A percentile compares a stretch with the other conserved stretches of the same genome.
phyloP scores from a whole-genome alignment of 1,140 invertebrate species.

The Heliconius congener region DNA sequence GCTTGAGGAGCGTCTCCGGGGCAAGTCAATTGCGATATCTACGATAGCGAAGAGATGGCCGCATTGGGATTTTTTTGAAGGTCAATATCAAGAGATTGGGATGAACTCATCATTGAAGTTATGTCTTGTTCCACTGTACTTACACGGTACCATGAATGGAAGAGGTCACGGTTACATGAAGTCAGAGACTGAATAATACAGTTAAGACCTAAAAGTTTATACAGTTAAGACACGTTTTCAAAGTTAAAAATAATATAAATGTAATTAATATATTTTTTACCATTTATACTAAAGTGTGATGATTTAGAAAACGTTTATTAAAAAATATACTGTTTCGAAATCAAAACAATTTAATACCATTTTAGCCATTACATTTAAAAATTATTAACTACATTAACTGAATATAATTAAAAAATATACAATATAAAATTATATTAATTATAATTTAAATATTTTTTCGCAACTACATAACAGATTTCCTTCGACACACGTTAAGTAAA shows the following conservation, averaged over 20 bases:
- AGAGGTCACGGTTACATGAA: slow-evolving; percentile 2
- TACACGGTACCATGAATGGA: background rate
- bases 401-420: background rate
- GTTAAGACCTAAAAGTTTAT: background rate
- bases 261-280: too few species aligned
- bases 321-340: too few species aligned
- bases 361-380: too few species aligned
- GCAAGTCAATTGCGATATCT: too few species aligned
- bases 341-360: too few species aligned
- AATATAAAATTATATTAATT: background rate
- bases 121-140: background rate
- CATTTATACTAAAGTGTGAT: too few species aligned
- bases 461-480: background rate
- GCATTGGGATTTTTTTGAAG: too few species aligned
- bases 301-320: too few species aligned
- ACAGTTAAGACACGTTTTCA: too few species aligned
- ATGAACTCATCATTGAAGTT: background rate
- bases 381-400: background rate
- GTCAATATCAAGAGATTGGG: background rate
- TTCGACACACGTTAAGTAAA: background rate
- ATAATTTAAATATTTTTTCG: background rate
- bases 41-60: too few species aligned
- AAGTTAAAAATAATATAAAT: too few species aligned
- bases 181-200: background rate
- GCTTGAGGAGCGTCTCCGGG: too few species aligned